Conservation (phyloP, 2,797 vertebrate species). For the Dromococcyx pavoninus region DNA sequence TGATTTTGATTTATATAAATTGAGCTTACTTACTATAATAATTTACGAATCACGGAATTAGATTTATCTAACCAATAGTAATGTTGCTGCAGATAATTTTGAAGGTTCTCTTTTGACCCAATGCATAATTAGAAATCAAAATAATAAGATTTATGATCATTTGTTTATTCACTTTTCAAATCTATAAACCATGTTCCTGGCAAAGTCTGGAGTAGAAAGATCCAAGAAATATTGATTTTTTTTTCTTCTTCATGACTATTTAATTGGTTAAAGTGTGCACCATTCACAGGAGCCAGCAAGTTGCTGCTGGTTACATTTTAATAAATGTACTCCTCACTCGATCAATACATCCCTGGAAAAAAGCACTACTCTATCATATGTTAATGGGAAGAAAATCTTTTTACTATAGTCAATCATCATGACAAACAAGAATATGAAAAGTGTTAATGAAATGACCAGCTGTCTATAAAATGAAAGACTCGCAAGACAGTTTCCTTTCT, state of each 20-base stretch:
- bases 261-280: conserved; percentile 72
- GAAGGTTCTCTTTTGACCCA: background rate
- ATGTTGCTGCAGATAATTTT: background rate
- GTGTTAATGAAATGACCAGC: conserved; percentile 77
- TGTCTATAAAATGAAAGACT: conserved; percentile 76
- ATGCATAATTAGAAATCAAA: conserved; percentile 25
- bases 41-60: background rate
- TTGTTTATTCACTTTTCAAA: conserved; percentile 73
- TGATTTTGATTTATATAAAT: background rate
- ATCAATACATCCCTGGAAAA: conserved; percentile 72
- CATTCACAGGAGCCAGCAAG: conserved; percentile 60
- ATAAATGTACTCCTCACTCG: conserved; percentile 72
- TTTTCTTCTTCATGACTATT: conserved; percentile 73
- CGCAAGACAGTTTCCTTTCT: conserved; percentile 69
- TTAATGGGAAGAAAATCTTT: conserved; percentile 76
- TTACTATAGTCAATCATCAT: conserved; percentile 72
- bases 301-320: conserved; percentile 76
- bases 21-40: background rate
- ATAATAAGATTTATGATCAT: conserved; percentile 56
- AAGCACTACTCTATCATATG: conserved; percentile 65
- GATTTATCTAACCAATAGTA: background rate
- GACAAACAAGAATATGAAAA: conserved; percentile 78
- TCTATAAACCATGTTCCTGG: conserved; percentile 59
- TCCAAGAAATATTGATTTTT: conserved; percentile 73
- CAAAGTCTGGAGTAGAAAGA: conserved; percentile 57